Conservation (phyloP, 2,113 vertebrate species). For the Lonchura striata region DNA sequence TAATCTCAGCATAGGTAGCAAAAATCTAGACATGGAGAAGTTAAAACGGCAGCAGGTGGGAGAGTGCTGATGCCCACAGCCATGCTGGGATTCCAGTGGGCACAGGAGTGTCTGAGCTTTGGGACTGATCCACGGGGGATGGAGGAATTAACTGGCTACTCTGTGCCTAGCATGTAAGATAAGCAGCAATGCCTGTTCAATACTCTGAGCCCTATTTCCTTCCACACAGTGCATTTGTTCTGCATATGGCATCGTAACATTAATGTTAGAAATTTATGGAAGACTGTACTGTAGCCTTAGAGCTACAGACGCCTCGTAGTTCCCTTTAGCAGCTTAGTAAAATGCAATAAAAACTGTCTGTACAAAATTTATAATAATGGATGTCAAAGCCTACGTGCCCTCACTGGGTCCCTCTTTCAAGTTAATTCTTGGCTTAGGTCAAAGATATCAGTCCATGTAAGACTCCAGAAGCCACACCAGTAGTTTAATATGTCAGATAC, state of each 20-base stretch:
- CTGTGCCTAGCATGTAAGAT: not conserved
- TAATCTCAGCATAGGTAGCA: not conserved
- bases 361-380: slow-evolving; percentile 64
- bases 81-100: not conserved
- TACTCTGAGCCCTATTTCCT: slow-evolving; percentile 52
- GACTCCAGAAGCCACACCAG: slow-evolving; percentile 22
- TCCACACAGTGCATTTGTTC: slow-evolving; percentile 57
- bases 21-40: not conserved
- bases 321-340: slow-evolving; percentile 66
- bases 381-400: slow-evolving; percentile 49
- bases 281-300: slow-evolving; percentile 44
- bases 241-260: slow-evolving; percentile 58
- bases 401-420: slow-evolving; percentile 23
- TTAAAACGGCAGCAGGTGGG: not conserved
- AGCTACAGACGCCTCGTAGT: slow-evolving; percentile 46
- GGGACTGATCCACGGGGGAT: not conserved
- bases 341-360: slow-evolving; percentile 47
- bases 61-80: not conserved
- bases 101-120: slow-evolving; percentile 15
- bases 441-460: not conserved
- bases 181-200: slow-evolving; percentile 27
- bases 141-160: not conserved
- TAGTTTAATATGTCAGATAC: slow-evolving; percentile 75
- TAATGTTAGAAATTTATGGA: slow-evolving; percentile 45
- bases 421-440: slow-evolving; percentile 56